Evolutionary conservation across 2,113 vertebrate genomes (phyloP).

Genomic region (Mus musculus): GRCm39 chrX:95763001-95763500

Average conservation of each 20-base stretch:
- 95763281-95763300: slow-evolving; percentile 57
- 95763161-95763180: slow-evolving; percentile 21
- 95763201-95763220: slow-evolving; percentile 38
- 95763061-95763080: not conserved
- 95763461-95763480: slow-evolving; percentile 22
- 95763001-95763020: not conserved
- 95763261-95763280: slow-evolving; percentile 65
- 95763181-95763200: slow-evolving; percentile 42
- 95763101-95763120: slow-evolving; percentile 40
- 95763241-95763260: slow-evolving; percentile 29
- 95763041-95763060: slow-evolving; percentile 33
- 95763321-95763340: slow-evolving; percentile 59
- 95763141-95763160: not conserved
- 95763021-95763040: slow-evolving; percentile 39
- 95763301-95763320: slow-evolving; percentile 43
- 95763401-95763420: slow-evolving; percentile 33
- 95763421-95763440: slow-evolving; percentile 41
- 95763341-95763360: slow-evolving; percentile 59
- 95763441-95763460: slow-evolving; percentile 31
- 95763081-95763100: not conserved
- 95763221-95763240: slow-evolving; percentile 45
- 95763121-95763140: not conserved
- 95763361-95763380: slow-evolving; percentile 38
- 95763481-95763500: slow-evolving; percentile 46
- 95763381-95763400: slow-evolving; percentile 34